Evolutionary conservation across 1,140 invertebrate genomes (phyloP), one percentile per base, ranked within the genome.

Genomic region (Helicorthomorpha holstii): DNA sequence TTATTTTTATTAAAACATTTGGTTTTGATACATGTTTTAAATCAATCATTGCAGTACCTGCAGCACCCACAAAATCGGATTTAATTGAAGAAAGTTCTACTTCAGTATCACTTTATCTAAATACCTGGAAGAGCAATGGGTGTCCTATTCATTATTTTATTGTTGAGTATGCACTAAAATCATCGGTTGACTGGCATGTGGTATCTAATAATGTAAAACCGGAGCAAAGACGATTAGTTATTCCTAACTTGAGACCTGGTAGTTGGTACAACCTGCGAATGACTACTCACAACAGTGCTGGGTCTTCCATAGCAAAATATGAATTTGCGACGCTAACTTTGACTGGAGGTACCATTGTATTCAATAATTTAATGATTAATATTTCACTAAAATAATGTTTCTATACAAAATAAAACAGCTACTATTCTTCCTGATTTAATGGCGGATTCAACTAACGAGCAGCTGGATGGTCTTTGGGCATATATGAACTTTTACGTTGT

Each of bases 111-210:
- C 75, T 91, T 26, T 85, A 86, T 75, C 66, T 93, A 27, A 82
- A 83, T 59, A 79, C 80, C 0, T 94, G 89, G 89, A 80, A 81
- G 27, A 84, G 88, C 59, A 84, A 84, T 2, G 85, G 85, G 1
- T 94, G 90, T 62, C 83, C 85, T 0, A 89, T 94, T 55, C 73
- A 81, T 1, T 85, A 85, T 63, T 93, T 85, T 63, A 80, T 85
- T 48, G 78, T 93, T 3, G 84, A 89, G 60, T 92, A 88, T 63
- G 16, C n/a, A 42, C 46, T 25, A 2, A 7, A 52, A 16, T 4
- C 21, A 4, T 48, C 51, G 14, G 2, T 2, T 3, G 51, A 52
- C 2, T 52, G 51, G 51, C 46, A 14, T 42, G 49, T 61, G 57
- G 64, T 63, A 25, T 52, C 51, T 27, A 52, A 54, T 27, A 24